Percentiles rank a stretch among this genome's conserved stretches.
Conservation (phyloP, 2,797 vertebrate species). For the Anguilla megastoma region DNA sequence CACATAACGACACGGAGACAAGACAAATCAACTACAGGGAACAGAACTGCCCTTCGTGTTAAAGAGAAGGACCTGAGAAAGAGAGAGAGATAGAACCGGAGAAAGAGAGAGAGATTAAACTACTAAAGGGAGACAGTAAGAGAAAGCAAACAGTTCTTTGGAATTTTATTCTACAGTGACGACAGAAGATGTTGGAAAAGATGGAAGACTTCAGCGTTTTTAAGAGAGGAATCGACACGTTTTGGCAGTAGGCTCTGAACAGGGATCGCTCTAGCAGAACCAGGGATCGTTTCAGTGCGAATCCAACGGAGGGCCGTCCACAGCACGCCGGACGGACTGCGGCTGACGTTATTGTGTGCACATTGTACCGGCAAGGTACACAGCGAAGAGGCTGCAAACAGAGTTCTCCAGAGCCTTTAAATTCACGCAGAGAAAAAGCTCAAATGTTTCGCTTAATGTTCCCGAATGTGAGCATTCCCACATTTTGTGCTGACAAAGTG, state of each 20-base stretch:
- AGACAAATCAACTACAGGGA: conserved; percentile 39
- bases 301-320: not conserved
- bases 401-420: not conserved
- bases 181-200: conserved; percentile 24
- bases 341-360: not conserved
- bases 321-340: not conserved
- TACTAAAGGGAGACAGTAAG: not conserved
- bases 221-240: not conserved
- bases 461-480: not conserved
- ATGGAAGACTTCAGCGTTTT: conserved; percentile 10
- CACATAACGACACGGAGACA: conserved; percentile 60
- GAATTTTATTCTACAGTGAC: conserved; percentile 54
- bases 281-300: not conserved
- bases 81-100: not conserved
- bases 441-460: not conserved
- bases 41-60: conserved; percentile 47
- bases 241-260: conserved; percentile 1
- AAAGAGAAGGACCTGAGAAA: not conserved
- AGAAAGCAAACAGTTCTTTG: conserved; percentile 54
- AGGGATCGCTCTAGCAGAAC: not conserved
- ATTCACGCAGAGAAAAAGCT: not conserved
- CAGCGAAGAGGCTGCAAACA: not conserved
- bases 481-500: not conserved
- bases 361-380: not conserved
- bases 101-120: not conserved